Base-by-base conservation (phyloP, 2,113 vertebrate species). In the Tachysurus vachellii region DNA sequence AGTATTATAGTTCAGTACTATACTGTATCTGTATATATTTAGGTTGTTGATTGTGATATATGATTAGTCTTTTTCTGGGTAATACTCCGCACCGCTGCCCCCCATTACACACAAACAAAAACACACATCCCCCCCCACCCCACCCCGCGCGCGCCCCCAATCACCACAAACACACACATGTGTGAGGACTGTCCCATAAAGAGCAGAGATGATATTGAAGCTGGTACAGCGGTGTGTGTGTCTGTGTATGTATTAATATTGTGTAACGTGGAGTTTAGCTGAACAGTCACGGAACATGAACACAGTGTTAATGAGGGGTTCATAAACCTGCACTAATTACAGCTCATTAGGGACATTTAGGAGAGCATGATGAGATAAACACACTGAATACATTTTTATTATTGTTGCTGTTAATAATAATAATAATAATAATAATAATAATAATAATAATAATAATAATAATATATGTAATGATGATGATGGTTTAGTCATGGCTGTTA, bases 321-420 rank as follows among this genome's bases (percentile, higher is more conserved):
- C 2, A 50, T n/a, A 14, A 73, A 53, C 4, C 73, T 77, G 47
- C 73, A 77, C 73, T 77, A n/a, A 77, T 77, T 53, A 77, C 73
- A 26, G 47, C 73, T 76, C 9, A 9, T 54, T 28, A 54, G 16
- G 13, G 47, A 77, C 73, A 53, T 53, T 50, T 53, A 13, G 4
- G 23, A 77, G 6, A 5, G 17, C n/a, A 8, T 17, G 50, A 77
- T 4, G 23, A 28, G 47, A 42, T 75, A 5, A 80, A 57, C 53
- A 80, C 75, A 53, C 5, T 5, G 71, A 76, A 28, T 1, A 54
- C 77, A 21, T 28, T 16, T 47, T 47, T 4, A 3, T 47, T 47
- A 47, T 47, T 47, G 10, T 10, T 23, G 21, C 4, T 23, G 3
- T 6, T 70, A 2, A 54, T 16, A 7, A 54, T 16, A 9, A 54